These are phyloP conservation scores for Trichonephila clavata DNA, from an alignment of 1,140 invertebrate genomes.

Conservation along the genomic window DNA sequence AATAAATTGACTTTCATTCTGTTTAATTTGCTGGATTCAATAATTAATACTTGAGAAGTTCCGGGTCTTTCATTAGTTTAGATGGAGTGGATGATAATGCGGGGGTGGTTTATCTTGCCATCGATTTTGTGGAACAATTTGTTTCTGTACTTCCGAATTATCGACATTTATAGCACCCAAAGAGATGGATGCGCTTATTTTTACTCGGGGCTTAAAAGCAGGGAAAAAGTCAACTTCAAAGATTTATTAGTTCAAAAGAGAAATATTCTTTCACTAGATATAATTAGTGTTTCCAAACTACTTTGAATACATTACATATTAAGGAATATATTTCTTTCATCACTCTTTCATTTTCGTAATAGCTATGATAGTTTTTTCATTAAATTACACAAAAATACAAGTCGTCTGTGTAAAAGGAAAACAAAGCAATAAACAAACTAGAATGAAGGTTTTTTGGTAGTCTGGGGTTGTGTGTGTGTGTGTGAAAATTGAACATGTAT, in stretches of 20 bases:
- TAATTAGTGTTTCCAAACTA: not conserved
- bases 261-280: not conserved
- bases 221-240: not conserved
- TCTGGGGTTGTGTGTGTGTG: no score
- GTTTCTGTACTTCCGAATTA: not conserved
- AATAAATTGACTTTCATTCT: slow-evolving; percentile 19
- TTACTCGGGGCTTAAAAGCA: not conserved
- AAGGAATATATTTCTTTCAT: no score
- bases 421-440: no score
- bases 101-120: not conserved
- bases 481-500: no score
- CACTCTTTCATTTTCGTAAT: no score
- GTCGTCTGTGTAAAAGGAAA: no score
- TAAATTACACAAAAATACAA: no score
- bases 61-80: not conserved
- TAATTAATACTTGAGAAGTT: slow-evolving; percentile 35
- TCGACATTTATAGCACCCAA: not conserved
- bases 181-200: slow-evolving; percentile 16
- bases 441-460: no score
- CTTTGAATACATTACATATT: not conserved
- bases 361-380: no score
- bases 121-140: not conserved
- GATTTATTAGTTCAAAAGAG: not conserved
- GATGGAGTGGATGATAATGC: slow-evolving; percentile 22
- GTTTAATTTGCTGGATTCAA: slow-evolving; percentile 16